These are phyloP conservation scores for Vulpes ferrilata DNA, from an alignment of 2,113 vertebrate species.

Conservation along the genomic window DNA sequence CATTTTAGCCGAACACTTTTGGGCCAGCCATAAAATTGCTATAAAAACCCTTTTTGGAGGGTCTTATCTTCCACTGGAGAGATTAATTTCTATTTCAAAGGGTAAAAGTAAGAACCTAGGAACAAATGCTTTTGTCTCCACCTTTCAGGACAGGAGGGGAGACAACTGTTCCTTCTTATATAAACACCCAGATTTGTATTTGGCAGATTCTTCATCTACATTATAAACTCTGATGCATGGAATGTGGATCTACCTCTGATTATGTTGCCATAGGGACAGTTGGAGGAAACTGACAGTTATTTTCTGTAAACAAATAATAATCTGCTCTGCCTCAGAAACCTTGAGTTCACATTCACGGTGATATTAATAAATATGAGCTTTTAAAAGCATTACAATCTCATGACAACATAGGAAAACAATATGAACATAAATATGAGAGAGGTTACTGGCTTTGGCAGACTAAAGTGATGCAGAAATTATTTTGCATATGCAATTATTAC, in stretches of 20 bases:
- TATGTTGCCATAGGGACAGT: not conserved
- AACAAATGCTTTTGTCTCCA: not conserved
- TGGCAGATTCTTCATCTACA: not conserved
- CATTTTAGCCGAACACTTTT: not conserved
- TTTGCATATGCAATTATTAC: not conserved
- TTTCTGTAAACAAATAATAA: conserved; percentile 32
- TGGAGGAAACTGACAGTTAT: not conserved
- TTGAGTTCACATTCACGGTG: not conserved
- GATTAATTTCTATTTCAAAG: not conserved
- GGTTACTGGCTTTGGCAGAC: not conserved
- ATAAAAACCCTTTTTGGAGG: not conserved
- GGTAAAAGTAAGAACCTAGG: not conserved
- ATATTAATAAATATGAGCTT: not conserved
- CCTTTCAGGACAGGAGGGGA: not conserved
- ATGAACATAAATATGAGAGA: not conserved
- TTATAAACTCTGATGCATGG: not conserved
- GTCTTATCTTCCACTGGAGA: not conserved
- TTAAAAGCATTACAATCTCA: not conserved
- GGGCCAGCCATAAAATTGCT: not conserved
- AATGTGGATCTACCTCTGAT: not conserved
- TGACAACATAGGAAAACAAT: not conserved
- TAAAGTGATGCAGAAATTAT: not conserved
- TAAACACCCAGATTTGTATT: not conserved
- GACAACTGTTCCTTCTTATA: not conserved
- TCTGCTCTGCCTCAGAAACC: not conserved